Percentiles rank a stretch among this genome's conserved stretches.
phyloP scores from a whole-genome alignment of 2,113 vertebrate species.

The Tichodroma muraria region DNA sequence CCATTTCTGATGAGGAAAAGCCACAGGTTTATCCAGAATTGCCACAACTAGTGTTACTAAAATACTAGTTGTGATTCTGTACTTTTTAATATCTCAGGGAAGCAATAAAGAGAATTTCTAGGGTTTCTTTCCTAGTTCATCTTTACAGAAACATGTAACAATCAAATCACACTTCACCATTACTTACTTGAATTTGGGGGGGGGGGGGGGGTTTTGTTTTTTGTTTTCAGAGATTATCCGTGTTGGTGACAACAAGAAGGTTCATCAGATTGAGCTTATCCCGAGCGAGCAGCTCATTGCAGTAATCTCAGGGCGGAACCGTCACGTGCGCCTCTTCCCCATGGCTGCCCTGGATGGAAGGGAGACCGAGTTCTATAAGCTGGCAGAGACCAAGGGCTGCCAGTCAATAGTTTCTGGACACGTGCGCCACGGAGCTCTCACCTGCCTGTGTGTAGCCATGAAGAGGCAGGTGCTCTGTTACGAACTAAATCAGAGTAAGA shows the following conservation, averaged over 20 bases:
- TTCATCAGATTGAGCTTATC: constrained; percentile 93
- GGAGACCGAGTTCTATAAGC: constrained; percentile 89
- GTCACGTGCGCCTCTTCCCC: constrained; percentile 92
- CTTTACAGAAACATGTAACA: not conserved
- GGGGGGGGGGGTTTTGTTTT: not conserved
- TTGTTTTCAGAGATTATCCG: constrained; percentile 87
- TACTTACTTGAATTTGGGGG: not conserved
- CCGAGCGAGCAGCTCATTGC: constrained; percentile 89
- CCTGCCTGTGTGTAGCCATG: constrained; percentile 93
- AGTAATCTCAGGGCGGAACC: constrained; percentile 95
- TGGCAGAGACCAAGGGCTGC: constrained; percentile 93
- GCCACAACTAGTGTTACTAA: not conserved
- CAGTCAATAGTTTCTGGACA: constrained; percentile 86
- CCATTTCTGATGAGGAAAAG: not conserved
- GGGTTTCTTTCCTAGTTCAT: not conserved
- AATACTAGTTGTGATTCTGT: not conserved
- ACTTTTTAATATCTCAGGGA: not conserved
- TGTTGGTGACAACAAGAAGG: constrained; percentile 96
- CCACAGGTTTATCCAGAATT: not conserved
- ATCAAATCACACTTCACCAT: not conserved
- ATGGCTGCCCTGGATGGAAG: constrained; percentile 87
- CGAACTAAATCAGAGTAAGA: constrained; percentile 92
- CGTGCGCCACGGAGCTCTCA: constrained; percentile 79
- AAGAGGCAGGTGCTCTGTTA: constrained; percentile 94
- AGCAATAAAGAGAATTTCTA: not conserved